A percentile compares a stretch with the other conserved stretches of the same genome.
phyloP scores from a whole-genome alignment of 2,113 vertebrate genomes.

The Hippocampus guttulatus region DNA sequence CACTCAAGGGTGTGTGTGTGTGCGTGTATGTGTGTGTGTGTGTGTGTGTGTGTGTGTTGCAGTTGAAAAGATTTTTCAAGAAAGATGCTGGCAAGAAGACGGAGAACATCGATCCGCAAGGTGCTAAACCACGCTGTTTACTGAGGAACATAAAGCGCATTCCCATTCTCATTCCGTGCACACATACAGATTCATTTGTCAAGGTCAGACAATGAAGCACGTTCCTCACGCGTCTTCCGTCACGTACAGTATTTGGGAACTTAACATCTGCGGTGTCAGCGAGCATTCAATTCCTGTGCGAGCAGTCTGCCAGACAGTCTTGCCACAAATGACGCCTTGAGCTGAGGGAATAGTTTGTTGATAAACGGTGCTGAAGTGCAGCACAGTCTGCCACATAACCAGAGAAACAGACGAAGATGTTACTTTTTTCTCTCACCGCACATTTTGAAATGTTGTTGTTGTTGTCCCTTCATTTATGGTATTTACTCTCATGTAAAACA shows the following conservation, averaged over 20 bases:
- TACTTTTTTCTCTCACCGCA: background rate
- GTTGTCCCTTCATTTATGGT: background rate
- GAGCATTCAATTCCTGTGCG: slow-evolving; percentile 20
- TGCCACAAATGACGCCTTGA: background rate
- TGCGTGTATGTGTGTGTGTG: background rate
- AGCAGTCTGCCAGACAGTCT: slow-evolving; percentile 6
- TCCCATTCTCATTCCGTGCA: background rate
- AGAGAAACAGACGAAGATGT: background rate
- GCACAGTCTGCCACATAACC: background rate
- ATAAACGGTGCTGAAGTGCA: slow-evolving; percentile 22
- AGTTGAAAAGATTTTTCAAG: slow-evolving; percentile 87
- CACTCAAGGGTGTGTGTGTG: background rate
- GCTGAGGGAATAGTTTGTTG: slow-evolving; percentile 12
- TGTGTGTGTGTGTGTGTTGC: slow-evolving; percentile 11
- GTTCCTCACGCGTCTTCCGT: background rate
- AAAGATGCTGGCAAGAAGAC: slow-evolving; percentile 87
- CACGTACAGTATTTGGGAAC: slow-evolving; percentile 4
- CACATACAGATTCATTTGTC: background rate
- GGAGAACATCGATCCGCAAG: slow-evolving; percentile 74
- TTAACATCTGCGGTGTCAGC: slow-evolving; percentile 1
- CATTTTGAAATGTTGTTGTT: background rate
- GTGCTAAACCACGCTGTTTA: slow-evolving; percentile 44
- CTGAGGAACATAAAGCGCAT: slow-evolving; percentile 9
- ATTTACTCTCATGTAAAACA: background rate
- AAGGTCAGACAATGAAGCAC: slow-evolving; percentile 8